Evolutionary conservation across 2,113 vertebrate genomes (phyloP).

Genomic region (Corvus cornix): DNA sequence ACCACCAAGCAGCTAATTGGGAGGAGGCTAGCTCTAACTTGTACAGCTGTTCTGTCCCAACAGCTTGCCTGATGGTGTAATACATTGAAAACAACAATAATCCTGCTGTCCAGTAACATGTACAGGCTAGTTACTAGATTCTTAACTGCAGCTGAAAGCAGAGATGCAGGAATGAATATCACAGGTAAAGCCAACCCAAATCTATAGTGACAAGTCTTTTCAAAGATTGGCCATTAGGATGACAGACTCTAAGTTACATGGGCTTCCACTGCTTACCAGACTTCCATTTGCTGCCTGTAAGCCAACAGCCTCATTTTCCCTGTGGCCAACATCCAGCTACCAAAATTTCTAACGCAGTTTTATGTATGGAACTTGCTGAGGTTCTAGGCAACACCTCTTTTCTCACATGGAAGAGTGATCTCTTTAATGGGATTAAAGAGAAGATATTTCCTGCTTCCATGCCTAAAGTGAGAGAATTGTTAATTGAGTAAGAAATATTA

Average conservation of each 20-base stretch:
- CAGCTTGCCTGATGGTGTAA: constrained; percentile 52
- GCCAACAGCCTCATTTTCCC: background rate
- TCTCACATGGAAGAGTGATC: background rate
- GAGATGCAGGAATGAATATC: background rate
- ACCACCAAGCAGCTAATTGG: constrained; percentile 9
- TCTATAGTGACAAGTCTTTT: background rate
- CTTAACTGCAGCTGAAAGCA: background rate
- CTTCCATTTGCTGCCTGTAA: background rate
- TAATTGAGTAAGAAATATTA: background rate
- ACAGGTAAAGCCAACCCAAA: background rate
- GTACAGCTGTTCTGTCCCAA: constrained; percentile 40
- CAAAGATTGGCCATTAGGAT: background rate
- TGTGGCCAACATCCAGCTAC: background rate
- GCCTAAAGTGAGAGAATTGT: background rate
- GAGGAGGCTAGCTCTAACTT: constrained; percentile 49
- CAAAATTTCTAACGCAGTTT: background rate
- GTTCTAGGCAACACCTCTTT: background rate
- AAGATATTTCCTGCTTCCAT: background rate
- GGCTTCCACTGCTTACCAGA: background rate
- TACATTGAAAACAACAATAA: constrained; percentile 13
- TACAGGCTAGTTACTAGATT: constrained; percentile 17
- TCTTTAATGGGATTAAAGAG: background rate
- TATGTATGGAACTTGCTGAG: background rate
- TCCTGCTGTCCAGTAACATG: constrained; percentile 29
- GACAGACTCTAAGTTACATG: background rate